Evolutionary conservation across 2,113 vertebrate genomes (phyloP).

Genomic region (Charina bottae): DNA sequence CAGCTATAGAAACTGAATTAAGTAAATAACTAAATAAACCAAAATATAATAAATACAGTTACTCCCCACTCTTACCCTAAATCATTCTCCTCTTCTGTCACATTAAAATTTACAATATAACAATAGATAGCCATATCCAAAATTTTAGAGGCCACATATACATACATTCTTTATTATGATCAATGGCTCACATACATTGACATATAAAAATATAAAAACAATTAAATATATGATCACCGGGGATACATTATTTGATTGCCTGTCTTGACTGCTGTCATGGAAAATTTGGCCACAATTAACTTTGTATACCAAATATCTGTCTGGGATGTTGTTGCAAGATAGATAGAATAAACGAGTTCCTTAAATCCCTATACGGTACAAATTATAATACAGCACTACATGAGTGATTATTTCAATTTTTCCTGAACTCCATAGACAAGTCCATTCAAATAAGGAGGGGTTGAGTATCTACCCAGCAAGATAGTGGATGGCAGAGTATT

Average conservation of each 20-base stretch:
- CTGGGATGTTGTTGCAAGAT: background rate
- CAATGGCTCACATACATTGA: background rate
- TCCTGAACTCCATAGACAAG: too few relatives aligned
- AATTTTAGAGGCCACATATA: background rate
- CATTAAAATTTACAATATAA: background rate
- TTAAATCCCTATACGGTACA: background rate
- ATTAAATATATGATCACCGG: background rate
- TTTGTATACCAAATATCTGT: background rate
- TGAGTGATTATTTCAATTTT: too few relatives aligned
- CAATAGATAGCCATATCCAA: too few relatives aligned
- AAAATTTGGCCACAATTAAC: background rate
- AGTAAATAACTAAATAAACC: background rate
- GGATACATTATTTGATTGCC: background rate
- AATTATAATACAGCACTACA: too few relatives aligned
- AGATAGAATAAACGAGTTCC: background rate
- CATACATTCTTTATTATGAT: background rate
- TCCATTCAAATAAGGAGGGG: too few relatives aligned
- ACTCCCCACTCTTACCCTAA: background rate
- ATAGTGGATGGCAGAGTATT: too few relatives aligned
- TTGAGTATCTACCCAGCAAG: too few relatives aligned
- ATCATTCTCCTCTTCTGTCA: background rate
- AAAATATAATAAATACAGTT: background rate
- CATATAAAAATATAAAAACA: background rate
- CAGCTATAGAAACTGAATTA: background rate
- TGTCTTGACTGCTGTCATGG: background rate